Evolutionary conservation across 1,140 invertebrate species (phyloP), one percentile per base, ranked within the genome.

Genomic region (Paracyclopina nana): DNA sequence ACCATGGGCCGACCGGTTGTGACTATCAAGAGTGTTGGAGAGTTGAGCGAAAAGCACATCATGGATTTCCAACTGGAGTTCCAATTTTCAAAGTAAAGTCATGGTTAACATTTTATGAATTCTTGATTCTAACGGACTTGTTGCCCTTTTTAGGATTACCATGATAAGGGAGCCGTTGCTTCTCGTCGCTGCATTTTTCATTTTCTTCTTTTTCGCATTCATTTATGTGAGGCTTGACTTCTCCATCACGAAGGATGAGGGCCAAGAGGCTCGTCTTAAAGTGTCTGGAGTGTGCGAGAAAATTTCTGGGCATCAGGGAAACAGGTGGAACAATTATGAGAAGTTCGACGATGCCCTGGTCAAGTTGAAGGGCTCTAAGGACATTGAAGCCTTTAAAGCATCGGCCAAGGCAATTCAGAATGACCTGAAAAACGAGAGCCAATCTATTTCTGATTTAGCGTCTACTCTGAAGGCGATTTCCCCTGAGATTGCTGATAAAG

Each of bases 221-320:
- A 70, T 96, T 56, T 94, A 92, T 68, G 82, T 95, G 38, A 72
- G 92, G 50, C 68, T 97, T 57, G 92, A 98, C 68, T 95, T 98
- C 66, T 88, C 88, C 44, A 87, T 96, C 55, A 72, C 62, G 59
- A 55, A 71, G 62, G 70, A 72, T 61, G 74, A 77, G 57, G 65
- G 62, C 2, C 54, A 52, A 2, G 58, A 58, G 42, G 53, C 55
- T n/a, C 56, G 55, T 40, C 57, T 58, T 55, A 49, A 54, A 4
- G 53, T 70, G 16, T 60, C 65, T 18, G 63, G 66, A 50, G 55
- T 67, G 18, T 57, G 70, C 46, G 70, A 72, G 55, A 59, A 65
- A 25, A 69, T 79, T 4, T 62, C 76, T 43, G 65, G 63, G 31
- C 68, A 69, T 18, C 76, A 79, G 56, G 74, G 77, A 55, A 70